A percentile compares a stretch with the other conserved stretches of the same genome.
Conservation (phyloP, 1,140 invertebrate genomes). For the Ladona fulva region DNA sequence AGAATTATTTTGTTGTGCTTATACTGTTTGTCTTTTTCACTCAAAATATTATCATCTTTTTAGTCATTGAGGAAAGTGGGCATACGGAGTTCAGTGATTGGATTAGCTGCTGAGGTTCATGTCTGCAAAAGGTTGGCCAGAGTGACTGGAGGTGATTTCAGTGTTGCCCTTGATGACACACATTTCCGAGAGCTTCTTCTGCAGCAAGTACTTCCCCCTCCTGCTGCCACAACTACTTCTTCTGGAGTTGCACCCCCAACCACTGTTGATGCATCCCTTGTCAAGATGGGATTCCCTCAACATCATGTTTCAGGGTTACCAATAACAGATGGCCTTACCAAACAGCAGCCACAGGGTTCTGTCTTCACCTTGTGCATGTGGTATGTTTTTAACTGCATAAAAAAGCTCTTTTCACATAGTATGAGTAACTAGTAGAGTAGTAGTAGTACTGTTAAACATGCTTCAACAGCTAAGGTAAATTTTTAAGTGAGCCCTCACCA, state of each 20-base stretch:
- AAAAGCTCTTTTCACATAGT: too few relatives aligned
- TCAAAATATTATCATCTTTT: too few relatives aligned
- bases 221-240: constrained; percentile 48
- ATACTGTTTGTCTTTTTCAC: too few relatives aligned
- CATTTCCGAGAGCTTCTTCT: constrained; percentile 75
- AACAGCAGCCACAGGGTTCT: constrained; percentile 43
- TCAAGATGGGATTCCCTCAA: constrained; percentile 91
- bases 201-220: constrained; percentile 78
- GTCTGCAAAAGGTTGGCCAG: constrained; percentile 77
- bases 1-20: too few relatives aligned
- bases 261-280: constrained; percentile 69
- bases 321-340: constrained; percentile 28
- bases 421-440: too few relatives aligned
- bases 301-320: constrained; percentile 33
- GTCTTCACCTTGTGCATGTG: constrained; percentile 78
- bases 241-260: constrained; percentile 29
- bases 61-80: constrained; percentile 40
- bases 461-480: too few relatives aligned
- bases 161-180: constrained; percentile 81
- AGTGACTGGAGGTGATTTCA: constrained; percentile 76
- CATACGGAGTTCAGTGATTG: constrained; percentile 87
- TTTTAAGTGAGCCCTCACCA: too few relatives aligned
- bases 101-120: constrained; percentile 87
- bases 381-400: constrained; percentile 51
- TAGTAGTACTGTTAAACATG: too few relatives aligned